Conservation (phyloP, 2,113 vertebrate species). For the Microcebus ravelobensis region DNA sequence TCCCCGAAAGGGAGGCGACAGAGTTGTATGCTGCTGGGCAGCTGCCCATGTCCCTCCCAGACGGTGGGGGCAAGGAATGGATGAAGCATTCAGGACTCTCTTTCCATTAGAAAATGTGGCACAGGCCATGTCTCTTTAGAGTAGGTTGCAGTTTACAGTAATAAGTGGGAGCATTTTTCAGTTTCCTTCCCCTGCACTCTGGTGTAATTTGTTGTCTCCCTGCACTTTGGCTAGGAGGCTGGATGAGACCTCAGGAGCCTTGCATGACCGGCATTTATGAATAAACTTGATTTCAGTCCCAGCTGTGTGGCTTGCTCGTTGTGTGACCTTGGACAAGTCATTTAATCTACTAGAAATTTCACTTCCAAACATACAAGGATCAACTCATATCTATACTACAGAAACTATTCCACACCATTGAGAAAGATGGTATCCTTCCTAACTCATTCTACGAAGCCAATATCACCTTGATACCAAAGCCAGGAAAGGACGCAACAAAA, state of each 20-base stretch:
- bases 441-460: no score
- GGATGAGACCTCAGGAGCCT: not conserved
- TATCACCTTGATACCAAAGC: no score
- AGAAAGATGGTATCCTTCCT: no score
- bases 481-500: no score
- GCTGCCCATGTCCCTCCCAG: not conserved
- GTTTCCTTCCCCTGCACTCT: not conserved
- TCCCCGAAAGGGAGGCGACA: not conserved
- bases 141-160: not conserved
- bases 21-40: not conserved
- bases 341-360: not conserved
- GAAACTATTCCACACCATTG: no score
- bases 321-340: not conserved
- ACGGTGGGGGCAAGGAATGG: not conserved
- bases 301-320: not conserved
- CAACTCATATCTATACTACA: no score
- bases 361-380: not conserved
- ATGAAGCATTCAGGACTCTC: not conserved
- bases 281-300: not conserved
- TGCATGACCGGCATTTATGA: not conserved
- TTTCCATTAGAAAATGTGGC: not conserved
- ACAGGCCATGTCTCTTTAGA: fast-evolving
- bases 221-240: not conserved
- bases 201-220: not conserved
- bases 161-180: fast-evolving